Base-by-base conservation (phyloP, 2,888 invertebrate genomes). In the Pediacus dermestoides region DNA sequence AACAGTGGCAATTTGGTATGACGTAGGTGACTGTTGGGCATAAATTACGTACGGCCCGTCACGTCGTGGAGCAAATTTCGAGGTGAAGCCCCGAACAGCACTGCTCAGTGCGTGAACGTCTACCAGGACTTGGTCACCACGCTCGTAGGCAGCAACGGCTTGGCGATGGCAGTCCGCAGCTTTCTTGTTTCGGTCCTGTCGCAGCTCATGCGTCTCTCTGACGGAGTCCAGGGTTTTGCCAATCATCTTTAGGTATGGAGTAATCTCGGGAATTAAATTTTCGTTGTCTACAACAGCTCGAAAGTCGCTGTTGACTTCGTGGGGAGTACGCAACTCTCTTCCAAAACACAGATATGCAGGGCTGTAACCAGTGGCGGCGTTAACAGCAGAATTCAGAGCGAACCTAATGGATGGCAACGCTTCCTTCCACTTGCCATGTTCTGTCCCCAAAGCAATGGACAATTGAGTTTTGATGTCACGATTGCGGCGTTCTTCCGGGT, bases 401-500 rank as follows among this genome's bases (percentile, higher is more conserved):
- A 68, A 70, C 0, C 67, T 41, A 2, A 55, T 30, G n/a, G 26
- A 15, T 2, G 45, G 15, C 9, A 49, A 14, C 10, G 27, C 27
- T 6, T 30, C 13, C 2, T 34, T 22, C 64, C 64, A 68, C 1
- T 10, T 16, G 1, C 8, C 15, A 28, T 66, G 66, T 4, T 60
- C 22, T 2, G 53, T 46, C 1, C 51, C 48, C 0, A 57, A 52
- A 2, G 57, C 35, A 3, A 66, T 62, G 0, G 54, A 46, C 1
- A 66, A 37, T 40, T 58, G 60, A 0, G 57, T 46, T 21, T 65
- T 66, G 2, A 65, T 26, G 4, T 60, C 61, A 0, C 67, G 44
- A 26, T 52, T 58, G 30, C 44, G 40, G 4, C 52, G 10, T 36
- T 52, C 47, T 1, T 43, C 52, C 1, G 39, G 39, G 22, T 53